Percentiles rank a stretch among this genome's conserved stretches.
These are phyloP conservation scores for Mastigias papua DNA, from an alignment of 30 jellyfish, hydroid and myxozoan species.

Conservation along the genomic window DNA sequence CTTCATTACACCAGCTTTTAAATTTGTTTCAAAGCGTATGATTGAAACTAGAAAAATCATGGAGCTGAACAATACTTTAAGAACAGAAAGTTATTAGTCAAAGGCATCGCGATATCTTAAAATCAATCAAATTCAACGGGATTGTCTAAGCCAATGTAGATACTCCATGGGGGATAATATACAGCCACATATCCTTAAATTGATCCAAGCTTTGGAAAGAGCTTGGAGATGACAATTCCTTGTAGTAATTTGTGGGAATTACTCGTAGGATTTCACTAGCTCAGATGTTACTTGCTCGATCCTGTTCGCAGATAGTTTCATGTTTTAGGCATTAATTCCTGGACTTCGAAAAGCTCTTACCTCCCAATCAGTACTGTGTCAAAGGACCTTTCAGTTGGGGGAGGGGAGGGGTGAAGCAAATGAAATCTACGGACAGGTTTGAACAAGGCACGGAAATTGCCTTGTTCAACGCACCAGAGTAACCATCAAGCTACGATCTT, in stretches of 20 bases:
- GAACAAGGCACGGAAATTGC: too few species aligned
- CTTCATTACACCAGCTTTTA: constrained; percentile 9
- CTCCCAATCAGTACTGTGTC: too few species aligned
- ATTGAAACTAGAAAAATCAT: neutral
- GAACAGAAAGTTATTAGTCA: neutral
- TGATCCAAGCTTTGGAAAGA: neutral
- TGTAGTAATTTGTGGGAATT: neutral
- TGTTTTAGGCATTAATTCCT: too few species aligned
- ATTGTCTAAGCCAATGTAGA: constrained; percentile 34
- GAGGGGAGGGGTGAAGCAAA: too few species aligned
- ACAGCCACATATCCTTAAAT: neutral
- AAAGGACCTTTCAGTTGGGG: too few species aligned
- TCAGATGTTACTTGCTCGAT: neutral
- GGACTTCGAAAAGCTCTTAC: too few species aligned
- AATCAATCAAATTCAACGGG: neutral
- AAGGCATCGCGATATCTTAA: constrained; percentile 2
- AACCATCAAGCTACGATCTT: too few species aligned
- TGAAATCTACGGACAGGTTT: too few species aligned
- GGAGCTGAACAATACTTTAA: neutral
- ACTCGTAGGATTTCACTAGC: neutral
- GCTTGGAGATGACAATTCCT: neutral
- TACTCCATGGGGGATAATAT: neutral
- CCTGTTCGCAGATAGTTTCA: too few species aligned
- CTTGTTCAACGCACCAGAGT: too few species aligned
- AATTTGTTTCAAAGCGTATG: neutral